Evolutionary conservation across 2,888 invertebrate genomes (phyloP), one percentile per base, ranked within the genome.

Genomic region (Pheosia gnoma): DNA sequence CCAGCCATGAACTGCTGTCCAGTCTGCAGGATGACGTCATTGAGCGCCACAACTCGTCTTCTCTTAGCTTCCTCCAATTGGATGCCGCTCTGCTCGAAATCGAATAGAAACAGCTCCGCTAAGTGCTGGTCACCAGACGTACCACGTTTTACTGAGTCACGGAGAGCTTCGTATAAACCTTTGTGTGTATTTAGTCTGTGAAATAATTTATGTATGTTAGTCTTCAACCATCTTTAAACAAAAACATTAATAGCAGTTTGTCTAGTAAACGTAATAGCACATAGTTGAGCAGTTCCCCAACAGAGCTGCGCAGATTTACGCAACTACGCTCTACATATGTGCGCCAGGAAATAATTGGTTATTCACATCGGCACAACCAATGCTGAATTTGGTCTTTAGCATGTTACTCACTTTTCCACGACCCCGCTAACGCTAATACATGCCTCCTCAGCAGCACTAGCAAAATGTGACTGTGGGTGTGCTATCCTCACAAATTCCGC

Each of bases 21-120:
- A 1, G 96, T 93, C 86, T 96, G 96, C 43, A 99, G 92, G 67
- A 99, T 98, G 59, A 95, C 94, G 83, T 99, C 97, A 83, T 98
- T 99, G 37, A 99, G 93, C 0, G 95, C 94, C 0, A 99, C 99
- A 57, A 99, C 98, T 77, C 94, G 86, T 61, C 94, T 87, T 38
- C 98, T 94, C 54, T 96, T 95, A 0, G 93, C 89, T 67, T 98
- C 97, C 8, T 96, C 95, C 63, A 99, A 93, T 86, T 99, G 99
- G 66, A 99, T 99, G 3, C 99, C 99, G 83, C 98, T 97, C 86
- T 99, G 98, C 84, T 99, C 99, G 89, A 99, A 99, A 88, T 99
- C 99, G 84, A 98, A 98, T 6, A 99, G 92, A 86, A 99, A 99
- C 56, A 99, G 91, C 76, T 96, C 95, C 0, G 97, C 96, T 0